phyloP scores from a whole-genome alignment of 1,140 invertebrate species.

The Danaus melanippus region DNA sequence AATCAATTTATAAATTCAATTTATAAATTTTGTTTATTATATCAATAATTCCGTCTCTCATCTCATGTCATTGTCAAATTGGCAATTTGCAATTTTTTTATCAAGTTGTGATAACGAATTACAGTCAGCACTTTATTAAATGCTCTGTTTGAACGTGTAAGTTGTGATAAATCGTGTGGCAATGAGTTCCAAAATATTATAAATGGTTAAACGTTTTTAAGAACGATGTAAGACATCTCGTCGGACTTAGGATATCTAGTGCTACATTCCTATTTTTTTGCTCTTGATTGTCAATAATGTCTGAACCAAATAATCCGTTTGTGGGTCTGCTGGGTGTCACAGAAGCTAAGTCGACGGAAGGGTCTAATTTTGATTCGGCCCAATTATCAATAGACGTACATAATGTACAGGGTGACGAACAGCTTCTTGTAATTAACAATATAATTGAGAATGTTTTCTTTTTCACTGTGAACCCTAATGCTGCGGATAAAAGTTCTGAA shows the following conservation, averaged over 20 bases:
- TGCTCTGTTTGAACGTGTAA: slow-evolving; percentile 8
- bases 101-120: slow-evolving; percentile 31
- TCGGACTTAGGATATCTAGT: too few species aligned
- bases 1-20: too few species aligned
- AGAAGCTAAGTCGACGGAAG: slow-evolving; percentile 31
- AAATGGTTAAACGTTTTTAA: too few species aligned
- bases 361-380: slow-evolving; percentile 28
- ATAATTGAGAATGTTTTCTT: slow-evolving; percentile 78
- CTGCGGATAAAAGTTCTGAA: slow-evolving; percentile 34
- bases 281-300: slow-evolving; percentile 30
- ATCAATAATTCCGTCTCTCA: too few species aligned
- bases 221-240: too few species aligned
- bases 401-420: slow-evolving; percentile 33
- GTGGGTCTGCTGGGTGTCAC: slow-evolving; percentile 51
- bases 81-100: slow-evolving; percentile 21
- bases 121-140: slow-evolving; percentile 31
- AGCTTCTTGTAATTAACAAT: slow-evolving; percentile 46
- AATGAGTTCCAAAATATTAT: too few species aligned
- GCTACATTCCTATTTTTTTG: too few species aligned
- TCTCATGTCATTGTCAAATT: slow-evolving; percentile 8
- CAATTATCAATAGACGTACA: slow-evolving; percentile 28
- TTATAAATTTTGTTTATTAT: too few species aligned
- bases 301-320: slow-evolving; percentile 61
- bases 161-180: too few species aligned
- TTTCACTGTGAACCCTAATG: slow-evolving; percentile 75